Percentiles rank a stretch among this genome's conserved stretches.
Conservation (phyloP, 2,797 vertebrate species). For the Channallabes apus region DNA sequence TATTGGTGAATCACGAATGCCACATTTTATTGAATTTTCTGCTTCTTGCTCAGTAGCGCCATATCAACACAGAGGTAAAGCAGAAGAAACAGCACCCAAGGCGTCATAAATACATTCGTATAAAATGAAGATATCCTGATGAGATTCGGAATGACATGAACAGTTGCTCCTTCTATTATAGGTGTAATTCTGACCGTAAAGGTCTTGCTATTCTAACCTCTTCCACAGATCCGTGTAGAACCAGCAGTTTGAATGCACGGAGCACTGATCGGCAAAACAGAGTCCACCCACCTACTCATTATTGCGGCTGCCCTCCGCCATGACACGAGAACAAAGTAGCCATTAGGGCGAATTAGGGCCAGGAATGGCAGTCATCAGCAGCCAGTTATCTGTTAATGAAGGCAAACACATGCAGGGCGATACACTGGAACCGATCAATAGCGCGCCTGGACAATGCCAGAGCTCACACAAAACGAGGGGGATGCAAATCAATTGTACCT, state of each 20-base stretch:
- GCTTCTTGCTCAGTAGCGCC: conserved; percentile 13
- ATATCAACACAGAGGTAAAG: background rate
- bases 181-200: conserved; percentile 79
- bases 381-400: conserved; percentile 99
- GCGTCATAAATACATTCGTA: background rate
- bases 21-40: background rate
- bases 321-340: conserved; percentile 99
- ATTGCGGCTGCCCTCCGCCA: conserved; percentile 92
- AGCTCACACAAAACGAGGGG: conserved; percentile 82
- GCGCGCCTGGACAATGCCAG: conserved; percentile 85
- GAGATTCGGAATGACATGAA: background rate
- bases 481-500: conserved; percentile 99
- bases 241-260: conserved; percentile 79
- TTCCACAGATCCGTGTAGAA: conserved; percentile 92
- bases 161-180: conserved; percentile 59
- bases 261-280: conserved; percentile 86
- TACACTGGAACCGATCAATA: conserved; percentile 98
- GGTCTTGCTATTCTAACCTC: conserved; percentile 99
- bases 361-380: conserved; percentile 98
- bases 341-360: conserved; percentile 99
- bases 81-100: background rate
- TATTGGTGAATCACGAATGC: background rate
- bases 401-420: conserved; percentile 99
- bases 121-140: background rate
- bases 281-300: conserved; percentile 99